Conservation (phyloP, 2,888 invertebrate genomes). For the Drosophila paranaensis region DNA sequence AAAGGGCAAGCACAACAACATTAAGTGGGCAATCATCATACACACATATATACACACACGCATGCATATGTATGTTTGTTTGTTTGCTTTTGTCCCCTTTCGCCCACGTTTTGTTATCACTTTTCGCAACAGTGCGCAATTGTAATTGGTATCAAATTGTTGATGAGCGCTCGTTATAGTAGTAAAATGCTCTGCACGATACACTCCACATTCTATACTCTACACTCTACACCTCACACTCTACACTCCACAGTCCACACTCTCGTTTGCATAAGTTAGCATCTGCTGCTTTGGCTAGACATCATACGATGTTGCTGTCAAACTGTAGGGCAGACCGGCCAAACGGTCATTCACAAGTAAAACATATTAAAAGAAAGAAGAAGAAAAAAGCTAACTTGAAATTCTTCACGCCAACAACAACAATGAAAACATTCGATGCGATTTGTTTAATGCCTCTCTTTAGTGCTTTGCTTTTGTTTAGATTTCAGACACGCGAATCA, state of each 20-base stretch:
- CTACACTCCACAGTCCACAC: neutral
- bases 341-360: neutral
- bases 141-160: conserved; percentile 8
- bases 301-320: conserved; percentile 63
- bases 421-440: conserved; percentile 70
- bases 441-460: conserved; percentile 36
- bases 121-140: conserved; percentile 13
- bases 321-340: conserved; percentile 45
- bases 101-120: conserved; percentile 20
- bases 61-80: neutral
- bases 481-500: conserved; percentile 59
- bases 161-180: conserved; percentile 10
- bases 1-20: conserved; percentile 26
- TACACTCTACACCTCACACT: neutral
- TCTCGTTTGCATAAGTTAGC: conserved; percentile 5
- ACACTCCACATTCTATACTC: neutral
- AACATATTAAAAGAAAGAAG: too few species aligned
- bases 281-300: conserved; percentile 19
- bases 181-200: neutral
- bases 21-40: conserved; percentile 21
- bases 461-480: conserved; percentile 30
- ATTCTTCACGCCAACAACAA: conserved; percentile 34
- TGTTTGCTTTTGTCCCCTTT: conserved; percentile 6
- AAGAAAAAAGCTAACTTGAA: conserved; percentile 5
- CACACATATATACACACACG: neutral